Evolutionary conservation across 1,140 invertebrate species (phyloP), one percentile per base, ranked within the genome.

Genomic region (Papilio helenus): DNA sequence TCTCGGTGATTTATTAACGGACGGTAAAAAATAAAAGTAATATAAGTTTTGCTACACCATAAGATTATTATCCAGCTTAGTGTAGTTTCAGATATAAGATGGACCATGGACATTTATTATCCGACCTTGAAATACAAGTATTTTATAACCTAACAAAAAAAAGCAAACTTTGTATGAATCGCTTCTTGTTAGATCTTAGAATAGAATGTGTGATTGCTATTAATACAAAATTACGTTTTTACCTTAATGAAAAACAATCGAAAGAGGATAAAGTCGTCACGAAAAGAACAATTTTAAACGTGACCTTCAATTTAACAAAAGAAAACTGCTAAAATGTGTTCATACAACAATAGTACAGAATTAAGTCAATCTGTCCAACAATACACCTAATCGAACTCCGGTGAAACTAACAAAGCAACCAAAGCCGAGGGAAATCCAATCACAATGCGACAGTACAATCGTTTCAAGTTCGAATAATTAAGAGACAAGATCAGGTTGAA

Each of bases 401-500:
- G 20, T 46, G 72, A 74, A 49, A 74, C n/a, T 20, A 74, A 74
- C 72, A 74, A 74, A 23, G 20, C 44, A 74, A 46, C 44, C 51
- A 74, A 74, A 29, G 72, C 7, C 20, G 12, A 12, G 12, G n/a
- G 5, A 18, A 72, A 46, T 39, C 72, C 72, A 26, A 74, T 49
- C 18, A 74, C 72, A 74, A 74, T 74, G 72, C 72, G 20, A 39
- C 72, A 72, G n/a, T 72, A 44, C 23, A n/a, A n/a, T n/a, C n/a
- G 20, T 73, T 44, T 23, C 72, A 26, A 20, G 18, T 72, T 72
- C 16, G 4, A 72, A 74, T 46, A 46, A 46, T 74, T 74, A 44
- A 74, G 72, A 46, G 20, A 7, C 44, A 14, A 46, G 58, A 9
- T n/a, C 55, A 26, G 2, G 12, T 12, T 23, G 23, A 26, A 61